A percentile compares a stretch with the other conserved stretches of the same genome.
Conservation (phyloP, 2,888 invertebrate genomes). For the Opisthograptis luteolata region DNA sequence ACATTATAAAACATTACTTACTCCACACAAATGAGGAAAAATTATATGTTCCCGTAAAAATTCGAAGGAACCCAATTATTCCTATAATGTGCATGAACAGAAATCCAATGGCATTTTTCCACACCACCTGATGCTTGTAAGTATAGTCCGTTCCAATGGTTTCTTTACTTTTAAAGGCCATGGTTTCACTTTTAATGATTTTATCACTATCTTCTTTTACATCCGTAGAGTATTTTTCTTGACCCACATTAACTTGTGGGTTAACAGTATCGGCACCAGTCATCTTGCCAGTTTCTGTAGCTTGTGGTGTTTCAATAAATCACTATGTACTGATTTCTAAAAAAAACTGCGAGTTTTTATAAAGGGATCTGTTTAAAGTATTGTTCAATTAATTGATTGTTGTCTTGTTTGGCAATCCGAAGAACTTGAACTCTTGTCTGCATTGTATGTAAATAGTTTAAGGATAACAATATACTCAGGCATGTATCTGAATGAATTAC, state of each 20-base stretch:
- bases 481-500: not conserved
- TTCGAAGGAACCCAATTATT: constrained; percentile 68
- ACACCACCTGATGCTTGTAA: constrained; percentile 82
- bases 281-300: constrained; percentile 1
- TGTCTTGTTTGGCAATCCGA: not conserved
- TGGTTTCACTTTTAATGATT: not conserved
- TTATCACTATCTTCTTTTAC: not conserved
- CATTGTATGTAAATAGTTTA: constrained; percentile 10
- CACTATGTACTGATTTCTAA: constrained; percentile 2
- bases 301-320: not conserved
- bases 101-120: constrained; percentile 86
- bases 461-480: not conserved
- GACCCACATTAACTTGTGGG: not conserved
- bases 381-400: constrained; percentile 2
- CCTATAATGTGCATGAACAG: constrained; percentile 80
- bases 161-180: constrained; percentile 7
- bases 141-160: constrained; percentile 56
- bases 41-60: constrained; percentile 46
- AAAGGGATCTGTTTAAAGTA: not conserved
- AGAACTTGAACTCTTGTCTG: constrained; percentile 6
- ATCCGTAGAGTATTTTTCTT: not conserved
- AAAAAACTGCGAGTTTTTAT: not conserved
- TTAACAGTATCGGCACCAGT: constrained; percentile 1
- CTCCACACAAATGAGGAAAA: constrained; percentile 53
- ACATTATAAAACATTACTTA: constrained; percentile 47